Evolutionary conservation across 2,113 vertebrate species (phyloP), one percentile per base, ranked within the genome.

Genomic region (Clarias macrocephalus): DNA sequence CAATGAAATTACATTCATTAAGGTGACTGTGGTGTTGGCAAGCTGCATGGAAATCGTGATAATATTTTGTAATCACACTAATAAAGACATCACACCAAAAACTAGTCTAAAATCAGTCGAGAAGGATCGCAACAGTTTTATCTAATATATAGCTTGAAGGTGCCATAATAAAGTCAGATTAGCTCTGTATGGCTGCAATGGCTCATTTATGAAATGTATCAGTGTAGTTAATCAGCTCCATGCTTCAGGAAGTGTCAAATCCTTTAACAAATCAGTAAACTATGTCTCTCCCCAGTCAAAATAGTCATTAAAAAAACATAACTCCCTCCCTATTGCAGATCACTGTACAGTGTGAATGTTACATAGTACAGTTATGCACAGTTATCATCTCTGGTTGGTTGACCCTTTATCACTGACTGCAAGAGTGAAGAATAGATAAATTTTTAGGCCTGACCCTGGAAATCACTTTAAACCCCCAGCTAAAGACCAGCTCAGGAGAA

Each of bases 191-290:
- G 79, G 80, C 80, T 81, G 57, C 63, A 80, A 56, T 75, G 66
- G 84, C 82, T 87, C 88, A 87, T 89, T 89, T 86, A 72, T 28
- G 16, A 86, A 89, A 87, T 87, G 63, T 77, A 89, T 84, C 57
- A 84, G 42, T 18, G 83, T 33, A 68, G 76, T 68, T 85, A 65
- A 30, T 73, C 79, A 68, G 80, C 75, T 30, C 82, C 28, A 75
- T 73, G 82, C 81, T 84, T 63, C 23, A 21, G 76, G 30, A 75
- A 56, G 72, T 86, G 68, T 86, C 85, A 80, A 48, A 89, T 86
- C 56, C 56, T 84, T 48, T n/a, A 83, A 84, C 76, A 83, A 59
- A 75, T 57, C 70, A 72, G 60, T 21, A 18, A 72, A 84, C 83
- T 59, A 62, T 80, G n/a, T 89, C 82, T 89, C 48, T 82, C 25